Evolutionary conservation across 2,113 vertebrate genomes (phyloP), one percentile per base, ranked within the genome.

Genomic region (Brachypteracias leptosomus): DNA sequence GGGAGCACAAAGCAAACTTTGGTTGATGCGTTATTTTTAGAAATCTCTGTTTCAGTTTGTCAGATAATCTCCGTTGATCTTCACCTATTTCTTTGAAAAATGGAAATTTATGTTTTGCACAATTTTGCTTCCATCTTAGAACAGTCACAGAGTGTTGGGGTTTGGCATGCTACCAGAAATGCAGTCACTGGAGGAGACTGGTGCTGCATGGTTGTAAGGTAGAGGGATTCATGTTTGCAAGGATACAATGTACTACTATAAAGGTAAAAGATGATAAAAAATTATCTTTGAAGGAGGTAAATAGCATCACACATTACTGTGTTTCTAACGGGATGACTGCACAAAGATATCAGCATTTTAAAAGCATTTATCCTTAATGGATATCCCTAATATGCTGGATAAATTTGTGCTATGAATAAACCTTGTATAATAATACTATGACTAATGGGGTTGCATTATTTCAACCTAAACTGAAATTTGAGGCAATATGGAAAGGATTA

Each of bases 161-260:
- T 54, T 67, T 94, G 71, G 21, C 2, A 5, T 57, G 15, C 33
- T 49, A 42, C 5, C 18, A 62, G 59, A 36, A 85, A 67, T 8
- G 6, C 1, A 2, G 25, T 85, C 55, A 47, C 9, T 1, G 2
- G 38, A 44, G n/a, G 17, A 61, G 13, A 5, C 4, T 46, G 10
- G 7, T 44, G 33, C 10, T 75, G 4, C 25, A 15, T 1, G 20
- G 10, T 22, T 57, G 22, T 9, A 54, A 52, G 16, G n/a, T 31
- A 75, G 80, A 86, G 38, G 26, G 12, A 84, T 65, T 73, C 12
- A 19, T 19, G 13, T 54, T 80, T 63, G 20, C 18, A 51, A 51
- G 16, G 28, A 35, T 63, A 51, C 6, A 38, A 33, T 13, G 16
- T 16, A 46, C 16, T 57, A 5, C 26, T 63, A 5, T 42, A 81